Base-by-base conservation (phyloP, 2,113 vertebrate species). In the Pedetes capensis region DNA sequence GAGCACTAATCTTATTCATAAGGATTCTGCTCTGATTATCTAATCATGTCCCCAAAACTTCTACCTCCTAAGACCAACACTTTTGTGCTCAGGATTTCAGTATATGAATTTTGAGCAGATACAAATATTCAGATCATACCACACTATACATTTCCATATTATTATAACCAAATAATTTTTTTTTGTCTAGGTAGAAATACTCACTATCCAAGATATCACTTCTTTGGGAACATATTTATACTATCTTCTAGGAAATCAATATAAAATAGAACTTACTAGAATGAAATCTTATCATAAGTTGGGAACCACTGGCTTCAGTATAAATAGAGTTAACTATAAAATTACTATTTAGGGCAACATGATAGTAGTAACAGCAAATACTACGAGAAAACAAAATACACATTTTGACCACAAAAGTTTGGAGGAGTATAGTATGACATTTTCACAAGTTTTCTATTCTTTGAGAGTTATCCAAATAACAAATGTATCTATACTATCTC, bases 361-460 rank as follows among this genome's bases (percentile, higher is more conserved):
- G 42, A 87, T 37, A 91, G 72, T 63, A 87, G 68, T 72, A 91
- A 90, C 0, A 94, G 51, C 51, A 94, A 93, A 86, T 64, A 83
- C n/a, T 42, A 53, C 3, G 59, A 76, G 39, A 51, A 93, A 89
- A 94, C 49, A 74, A 92, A 95, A 92, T 69, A 79, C 23, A 51
- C 81, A 84, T 71, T 95, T 79, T 74, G 5, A 86, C 87, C 91
- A 95, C 85, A 94, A 92, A 92, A 96, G 95, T 97, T 27, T 55
- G 61, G 71, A 98, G 63, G 80, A 72, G 27, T 1, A 71, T 42
- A 49, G 25, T 32, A 29, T 89, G 90, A 98, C 91, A 96, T 90
- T 97, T 96, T 89, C 81, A 92, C 66, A 89, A 75, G 89, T 96
- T 97, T 78, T 87, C 59, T 96, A 92, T 89, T 78, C 97, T 97